A percentile compares a stretch with the other conserved stretches of the same genome.
Conservation (phyloP, 1,140 invertebrate genomes). For the Drosophila paulistorum region DNA sequence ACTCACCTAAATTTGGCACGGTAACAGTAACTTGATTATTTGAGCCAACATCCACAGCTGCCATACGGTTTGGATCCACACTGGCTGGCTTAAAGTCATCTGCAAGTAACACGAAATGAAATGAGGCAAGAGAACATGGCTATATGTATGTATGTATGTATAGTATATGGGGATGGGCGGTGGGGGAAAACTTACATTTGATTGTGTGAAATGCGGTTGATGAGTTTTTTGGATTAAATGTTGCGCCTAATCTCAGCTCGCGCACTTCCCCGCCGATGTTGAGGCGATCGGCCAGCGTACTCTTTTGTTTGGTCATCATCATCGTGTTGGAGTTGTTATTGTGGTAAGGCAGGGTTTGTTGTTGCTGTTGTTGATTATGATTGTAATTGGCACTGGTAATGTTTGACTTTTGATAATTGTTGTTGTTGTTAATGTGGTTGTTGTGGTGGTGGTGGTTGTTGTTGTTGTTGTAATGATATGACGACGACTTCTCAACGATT, state of each 20-base stretch:
- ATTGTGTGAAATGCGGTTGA: slow-evolving; percentile 91
- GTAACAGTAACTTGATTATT: slow-evolving; percentile 96
- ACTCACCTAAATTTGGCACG: slow-evolving; percentile 92
- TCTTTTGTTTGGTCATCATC: slow-evolving; percentile 82
- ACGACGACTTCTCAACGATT: slow-evolving; percentile 50
- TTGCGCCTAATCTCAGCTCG: slow-evolving; percentile 92
- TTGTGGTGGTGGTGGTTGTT: slow-evolving; percentile 17
- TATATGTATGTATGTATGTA: too few relatives aligned
- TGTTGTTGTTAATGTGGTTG: slow-evolving; percentile 46
- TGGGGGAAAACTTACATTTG: slow-evolving; percentile 88
- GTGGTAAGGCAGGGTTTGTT: slow-evolving; percentile 63
- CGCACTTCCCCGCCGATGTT: slow-evolving; percentile 89
- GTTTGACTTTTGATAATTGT: slow-evolving; percentile 78
- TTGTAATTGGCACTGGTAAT: slow-evolving; percentile 78
- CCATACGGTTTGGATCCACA: slow-evolving; percentile 95
- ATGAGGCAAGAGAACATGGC: background rate
- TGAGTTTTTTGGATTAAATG: slow-evolving; percentile 87
- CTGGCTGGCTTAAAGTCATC: slow-evolving; percentile 99
- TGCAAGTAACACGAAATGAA: slow-evolving; percentile 83
- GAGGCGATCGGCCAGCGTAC: slow-evolving; percentile 84
- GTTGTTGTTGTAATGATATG: slow-evolving; percentile 62
- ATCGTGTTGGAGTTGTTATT: slow-evolving; percentile 51
- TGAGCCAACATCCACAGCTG: slow-evolving; percentile 93
- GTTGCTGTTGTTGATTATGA: slow-evolving; percentile 53
- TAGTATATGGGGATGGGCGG: background rate